A percentile compares a stretch with the other conserved stretches of the same genome.
phyloP scores from a whole-genome alignment of 1,140 invertebrate species.

The Papilio helenus region DNA sequence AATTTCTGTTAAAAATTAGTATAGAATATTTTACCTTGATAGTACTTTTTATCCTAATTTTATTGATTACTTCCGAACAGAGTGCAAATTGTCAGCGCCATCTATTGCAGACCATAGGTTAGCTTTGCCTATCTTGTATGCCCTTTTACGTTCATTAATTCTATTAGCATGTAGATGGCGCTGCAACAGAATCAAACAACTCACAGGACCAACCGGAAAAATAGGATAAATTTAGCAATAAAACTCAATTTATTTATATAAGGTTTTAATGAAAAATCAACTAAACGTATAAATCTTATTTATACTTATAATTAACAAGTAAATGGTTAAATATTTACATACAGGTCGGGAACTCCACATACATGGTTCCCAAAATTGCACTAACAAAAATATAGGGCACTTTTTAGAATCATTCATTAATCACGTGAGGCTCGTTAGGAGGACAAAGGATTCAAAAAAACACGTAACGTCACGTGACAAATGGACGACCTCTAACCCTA shows the following conservation, averaged over 20 bases:
- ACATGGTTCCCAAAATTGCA: conserved; percentile 69
- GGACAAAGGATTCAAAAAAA: too few relatives aligned
- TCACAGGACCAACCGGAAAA: too few relatives aligned
- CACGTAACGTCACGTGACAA: too few relatives aligned
- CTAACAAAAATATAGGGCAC: conserved; percentile 78
- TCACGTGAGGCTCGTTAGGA: too few relatives aligned
- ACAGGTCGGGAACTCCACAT: conserved; percentile 52
- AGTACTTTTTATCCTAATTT: not conserved
- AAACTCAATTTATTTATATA: conserved; percentile 54
- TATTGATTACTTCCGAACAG: not conserved
- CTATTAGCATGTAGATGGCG: not conserved
- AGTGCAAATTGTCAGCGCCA: not conserved
- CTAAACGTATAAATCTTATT: conserved; percentile 83
- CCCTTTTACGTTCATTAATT: not conserved
- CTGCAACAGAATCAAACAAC: not conserved
- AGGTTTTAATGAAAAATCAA: conserved; percentile 82
- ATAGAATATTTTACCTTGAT: not conserved
- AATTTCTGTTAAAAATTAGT: too few relatives aligned
- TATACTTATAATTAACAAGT: conserved; percentile 81
- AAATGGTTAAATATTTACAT: conserved; percentile 78
- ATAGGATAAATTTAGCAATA: not conserved
- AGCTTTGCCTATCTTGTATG: not conserved
- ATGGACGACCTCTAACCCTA: conserved; percentile 42
- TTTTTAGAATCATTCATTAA: conserved; percentile 37
- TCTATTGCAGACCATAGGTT: not conserved